Base-by-base conservation (phyloP, 2,797 vertebrate species). In the Lophius americanus region DNA sequence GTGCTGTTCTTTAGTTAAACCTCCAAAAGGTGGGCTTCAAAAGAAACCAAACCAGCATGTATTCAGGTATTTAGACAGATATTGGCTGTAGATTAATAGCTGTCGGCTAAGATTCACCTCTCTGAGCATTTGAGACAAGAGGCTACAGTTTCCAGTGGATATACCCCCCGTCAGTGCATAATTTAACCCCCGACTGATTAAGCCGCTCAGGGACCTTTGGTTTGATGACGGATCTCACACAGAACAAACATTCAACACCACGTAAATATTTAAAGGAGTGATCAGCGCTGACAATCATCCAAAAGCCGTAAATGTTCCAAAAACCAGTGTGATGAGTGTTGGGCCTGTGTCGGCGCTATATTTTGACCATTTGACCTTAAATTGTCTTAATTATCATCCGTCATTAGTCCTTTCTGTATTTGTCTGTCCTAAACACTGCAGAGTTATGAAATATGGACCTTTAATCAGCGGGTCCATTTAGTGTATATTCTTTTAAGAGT, bases 321-420 rank as follows among this genome's bases (percentile, higher is more conserved):
- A 2, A 23, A 23, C 23, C 23, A 23, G 23, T 23, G 23, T 23
- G 23, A 23, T 2, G 23, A 23, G 2, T 23, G 23, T 2, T 4
- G 52, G 51, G 48, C 37, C 10, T 36, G 46, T 56, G 48, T 47
- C 32, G 14, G 5, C 7, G 44, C 44, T 69, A 23, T 51, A 47
- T 54, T 64, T 68, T 53, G 68, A 70, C 65, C 62, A 62, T 79
- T 54, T 84, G 83, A 87, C 87, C 82, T 89, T 87, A 68, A 80
- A 78, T 74, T 58, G 64, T 68, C 39, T 51, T 68, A 73, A 83
- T 84, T 76, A 75, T 57, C 64, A 66, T 63, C 60, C 54, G 73
- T 77, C 66, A 59, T 81, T 68, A 75, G 60, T 46, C 51, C 49
- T 44, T 9, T 71, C 65, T 62, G 66, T 59, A 63, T 75, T 74